Base-by-base conservation (phyloP, 2,797 vertebrate species). In the Melanotaenia maccullochi region DNA sequence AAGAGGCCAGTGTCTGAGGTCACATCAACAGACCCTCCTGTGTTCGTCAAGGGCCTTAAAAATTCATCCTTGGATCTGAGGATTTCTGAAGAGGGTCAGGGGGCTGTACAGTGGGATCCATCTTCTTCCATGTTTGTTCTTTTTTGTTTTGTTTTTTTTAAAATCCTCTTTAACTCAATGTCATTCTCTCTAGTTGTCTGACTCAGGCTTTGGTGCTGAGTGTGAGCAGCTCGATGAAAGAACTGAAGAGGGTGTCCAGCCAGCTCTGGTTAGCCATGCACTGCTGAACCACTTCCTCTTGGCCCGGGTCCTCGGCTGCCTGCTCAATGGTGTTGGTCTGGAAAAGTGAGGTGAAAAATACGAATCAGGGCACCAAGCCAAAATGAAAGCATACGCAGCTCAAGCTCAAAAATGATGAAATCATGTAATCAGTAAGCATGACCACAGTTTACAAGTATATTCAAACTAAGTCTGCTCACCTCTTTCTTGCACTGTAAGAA, bases 211-310 rank as follows among this genome's bases (percentile, higher is more conserved):
- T 91, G 85, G 93, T 94, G 93, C 95, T 93, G 92, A 97, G 96
- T 51, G 96, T 95, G 90, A 98, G 96, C 83, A 98, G 95, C 87
- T 97, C 96, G 20, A 96, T 96, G 94, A 97, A 98, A 87, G 96
- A 96, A 93, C 95, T 89, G 75, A 97, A 97, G 74, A 98, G 96
- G 60, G 95, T 96, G 86, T 97, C 97, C 76, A 98, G 93, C 97
- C 97, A 97, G 35, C 94, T 95, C 91, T 97, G 96, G 93, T 97
- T 97, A 88, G 97, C 95, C 97, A 98, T 97, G 88, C 97, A 97
- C 92, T 97, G 97, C 93, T 97, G 97, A 71, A 97, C 97, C 63
- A 98, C 97, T 87, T 97, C 97, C 91, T 97, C 97, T 88, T 98
- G 97, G 9, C 97, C 97, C 8, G 97, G 94, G 89, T 97, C 97